Percentiles rank a stretch among this genome's conserved stretches.
phyloP scores from a whole-genome alignment of 1,140 invertebrate genomes.

The Tetraneura akinire region DNA sequence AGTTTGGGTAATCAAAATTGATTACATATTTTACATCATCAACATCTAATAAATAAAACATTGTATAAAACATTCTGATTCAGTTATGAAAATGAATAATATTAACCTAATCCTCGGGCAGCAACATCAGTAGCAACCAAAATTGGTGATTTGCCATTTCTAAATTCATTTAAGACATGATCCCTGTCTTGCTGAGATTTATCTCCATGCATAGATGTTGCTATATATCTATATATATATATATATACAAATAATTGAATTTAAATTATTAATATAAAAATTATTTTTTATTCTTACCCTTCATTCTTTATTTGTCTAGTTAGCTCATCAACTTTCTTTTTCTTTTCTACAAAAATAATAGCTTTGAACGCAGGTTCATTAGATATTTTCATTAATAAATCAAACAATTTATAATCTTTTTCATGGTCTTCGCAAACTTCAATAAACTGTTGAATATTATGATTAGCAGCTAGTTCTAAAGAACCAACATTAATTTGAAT shows the following conservation, averaged over 20 bases:
- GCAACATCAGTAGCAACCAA: slow-evolving; percentile 98
- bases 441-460: slow-evolving; percentile 97
- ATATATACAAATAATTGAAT: background rate
- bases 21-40: slow-evolving; percentile 99
- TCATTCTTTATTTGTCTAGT: slow-evolving; percentile 73
- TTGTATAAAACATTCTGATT: background rate
- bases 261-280: background rate
- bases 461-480: slow-evolving; percentile 89
- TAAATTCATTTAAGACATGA: slow-evolving; percentile 93
- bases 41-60: slow-evolving; percentile 91
- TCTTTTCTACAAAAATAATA: slow-evolving; percentile 96
- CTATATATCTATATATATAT: slow-evolving; percentile 56
- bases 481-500: slow-evolving; percentile 97
- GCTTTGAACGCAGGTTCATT: slow-evolving; percentile 57
- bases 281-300: slow-evolving; percentile 44
- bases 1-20: slow-evolving; percentile 99
- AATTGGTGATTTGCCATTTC: slow-evolving; percentile 89
- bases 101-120: slow-evolving; percentile 81
- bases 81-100: background rate
- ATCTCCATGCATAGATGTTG: slow-evolving; percentile 95
- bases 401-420: slow-evolving; percentile 65
- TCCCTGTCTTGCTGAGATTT: slow-evolving; percentile 96
- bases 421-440: slow-evolving; percentile 91
- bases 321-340: slow-evolving; percentile 93
- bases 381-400: slow-evolving; percentile 46